Evolutionary conservation across 2,113 vertebrate species (phyloP).

Genomic region (Collichthys lucidus): DNA sequence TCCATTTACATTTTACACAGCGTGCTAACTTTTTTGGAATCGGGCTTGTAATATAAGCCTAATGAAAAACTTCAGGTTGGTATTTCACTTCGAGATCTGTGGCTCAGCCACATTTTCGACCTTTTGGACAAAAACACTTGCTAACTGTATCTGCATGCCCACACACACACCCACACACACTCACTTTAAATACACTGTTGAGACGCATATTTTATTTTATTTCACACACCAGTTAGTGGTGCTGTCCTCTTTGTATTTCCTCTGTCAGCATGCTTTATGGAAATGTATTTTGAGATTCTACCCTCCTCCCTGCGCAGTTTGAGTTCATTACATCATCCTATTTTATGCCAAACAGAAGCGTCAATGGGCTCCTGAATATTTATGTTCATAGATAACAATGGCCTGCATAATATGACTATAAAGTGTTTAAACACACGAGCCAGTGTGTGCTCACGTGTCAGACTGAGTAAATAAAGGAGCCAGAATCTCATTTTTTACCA

Average conservation of each 20-base stretch:
- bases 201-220: neutral
- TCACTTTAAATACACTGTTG: neutral
- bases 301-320: neutral
- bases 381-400: no score
- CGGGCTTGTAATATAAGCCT: neutral
- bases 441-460: neutral
- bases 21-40: no score
- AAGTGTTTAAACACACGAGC: neutral
- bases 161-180: neutral
- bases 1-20: no score
- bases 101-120: neutral
- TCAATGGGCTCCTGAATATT: neutral
- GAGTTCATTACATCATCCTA: neutral
- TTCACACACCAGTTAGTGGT: constrained; percentile 10
- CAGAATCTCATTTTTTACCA: neutral
- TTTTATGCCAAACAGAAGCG: neutral
- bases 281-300: no score
- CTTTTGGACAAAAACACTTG: constrained; percentile 6
- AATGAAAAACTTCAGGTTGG: neutral
- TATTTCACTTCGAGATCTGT: neutral
- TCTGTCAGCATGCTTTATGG: neutral
- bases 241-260: neutral
- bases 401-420: neutral
- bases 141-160: neutral
- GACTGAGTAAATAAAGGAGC: neutral